Conservation (phyloP, 1,140 invertebrate species). For the Magallana angulata region DNA sequence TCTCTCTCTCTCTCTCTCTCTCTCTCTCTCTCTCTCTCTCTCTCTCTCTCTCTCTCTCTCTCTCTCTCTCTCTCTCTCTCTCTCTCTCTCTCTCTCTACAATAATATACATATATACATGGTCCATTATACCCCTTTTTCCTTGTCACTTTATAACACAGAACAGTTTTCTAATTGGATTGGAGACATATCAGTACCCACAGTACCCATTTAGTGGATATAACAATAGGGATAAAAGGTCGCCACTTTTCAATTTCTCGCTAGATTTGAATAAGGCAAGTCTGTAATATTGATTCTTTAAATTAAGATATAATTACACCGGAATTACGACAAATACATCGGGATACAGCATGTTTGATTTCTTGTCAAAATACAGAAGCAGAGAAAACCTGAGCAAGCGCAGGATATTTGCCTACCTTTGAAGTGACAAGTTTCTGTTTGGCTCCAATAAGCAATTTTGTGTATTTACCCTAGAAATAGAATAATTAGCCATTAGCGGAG, state of each 20-base stretch:
- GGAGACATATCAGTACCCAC: neutral
- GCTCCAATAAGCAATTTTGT: conserved; percentile 11
- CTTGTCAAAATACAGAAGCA: conserved; percentile 2
- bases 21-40: conserved; percentile 24
- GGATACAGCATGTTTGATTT: conserved; percentile 35
- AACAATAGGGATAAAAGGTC: neutral
- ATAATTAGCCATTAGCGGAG: conserved; percentile 27
- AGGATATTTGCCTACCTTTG: conserved; percentile 20
- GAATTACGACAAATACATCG: conserved; percentile 30
- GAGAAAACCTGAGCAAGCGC: conserved; percentile 12
- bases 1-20: conserved; percentile 1
- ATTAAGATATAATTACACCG: conserved; percentile 19
- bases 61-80: no score
- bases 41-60: neutral
- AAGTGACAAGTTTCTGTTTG: conserved; percentile 27
- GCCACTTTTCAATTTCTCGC: neutral
- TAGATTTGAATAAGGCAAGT: neutral
- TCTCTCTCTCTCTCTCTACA: neutral
- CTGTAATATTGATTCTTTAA: conserved; percentile 20
- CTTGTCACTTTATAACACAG: neutral
- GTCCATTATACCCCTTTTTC: neutral
- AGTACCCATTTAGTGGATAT: neutral
- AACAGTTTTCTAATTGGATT: neutral
- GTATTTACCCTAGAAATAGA: conserved; percentile 11
- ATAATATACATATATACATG: neutral